Conservation (phyloP, 2,113 vertebrate species). For the Rana temporaria region DNA sequence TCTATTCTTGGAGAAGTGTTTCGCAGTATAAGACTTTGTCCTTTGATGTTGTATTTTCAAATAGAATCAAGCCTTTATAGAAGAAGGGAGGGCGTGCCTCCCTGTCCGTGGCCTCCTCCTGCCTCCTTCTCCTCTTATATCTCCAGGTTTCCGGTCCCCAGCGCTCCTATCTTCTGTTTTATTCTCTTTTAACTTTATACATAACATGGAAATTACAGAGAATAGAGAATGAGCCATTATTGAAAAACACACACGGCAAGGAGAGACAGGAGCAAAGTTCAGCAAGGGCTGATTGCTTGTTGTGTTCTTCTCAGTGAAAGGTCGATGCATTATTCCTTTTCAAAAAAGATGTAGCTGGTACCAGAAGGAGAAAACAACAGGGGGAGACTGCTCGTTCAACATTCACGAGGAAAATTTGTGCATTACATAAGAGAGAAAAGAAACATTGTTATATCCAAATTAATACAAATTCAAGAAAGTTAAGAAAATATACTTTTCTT, state of each 20-base stretch:
- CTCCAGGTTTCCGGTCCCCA: conserved; percentile 28
- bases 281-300: not conserved
- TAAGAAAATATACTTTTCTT: not conserved
- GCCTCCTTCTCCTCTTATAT: not conserved
- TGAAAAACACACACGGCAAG: conserved; percentile 31
- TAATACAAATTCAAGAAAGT: not conserved
- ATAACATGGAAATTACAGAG: conserved; percentile 48
- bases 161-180: conserved; percentile 50
- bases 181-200: conserved; percentile 51
- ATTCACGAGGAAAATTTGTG: not conserved
- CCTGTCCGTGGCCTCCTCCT: not conserved
- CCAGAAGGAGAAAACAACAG: not conserved
- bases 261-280: conserved; percentile 15
- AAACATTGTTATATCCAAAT: not conserved
- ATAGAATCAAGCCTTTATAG: conserved; percentile 27
- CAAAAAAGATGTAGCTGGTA: not conserved
- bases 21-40: not conserved
- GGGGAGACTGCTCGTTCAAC: not conserved
- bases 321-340: conserved; percentile 32
- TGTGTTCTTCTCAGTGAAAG: not conserved
- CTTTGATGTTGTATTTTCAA: conserved; percentile 44
- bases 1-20: conserved; percentile 21
- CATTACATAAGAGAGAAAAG: not conserved
- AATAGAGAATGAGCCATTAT: conserved; percentile 48
- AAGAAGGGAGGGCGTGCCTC: conserved; percentile 19